Conservation (phyloP, 2,797 vertebrate genomes). For the Columba guinea region DNA sequence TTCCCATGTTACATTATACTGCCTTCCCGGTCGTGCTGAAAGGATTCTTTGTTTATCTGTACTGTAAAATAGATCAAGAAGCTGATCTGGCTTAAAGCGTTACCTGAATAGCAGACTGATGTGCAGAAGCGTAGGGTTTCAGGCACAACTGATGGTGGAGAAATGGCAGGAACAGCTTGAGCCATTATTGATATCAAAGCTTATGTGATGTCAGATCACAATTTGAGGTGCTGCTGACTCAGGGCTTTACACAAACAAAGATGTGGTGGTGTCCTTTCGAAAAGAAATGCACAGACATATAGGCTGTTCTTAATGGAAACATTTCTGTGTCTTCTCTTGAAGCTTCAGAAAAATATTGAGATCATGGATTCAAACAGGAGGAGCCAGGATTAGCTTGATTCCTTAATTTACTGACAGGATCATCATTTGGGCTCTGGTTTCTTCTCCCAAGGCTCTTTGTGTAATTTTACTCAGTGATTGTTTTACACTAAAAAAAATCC, state of each 20-base stretch:
- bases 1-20: not conserved
- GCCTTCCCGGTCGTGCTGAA: not conserved
- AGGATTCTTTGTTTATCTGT: not conserved
- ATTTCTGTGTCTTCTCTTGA: not conserved
- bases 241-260: constrained; percentile 28
- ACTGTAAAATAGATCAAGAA: not conserved
- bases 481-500: not conserved
- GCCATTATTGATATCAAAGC: constrained; percentile 18
- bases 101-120: constrained; percentile 6
- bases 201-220: constrained; percentile 16
- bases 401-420: not conserved
- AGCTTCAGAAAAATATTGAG: not conserved
- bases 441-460: not conserved
- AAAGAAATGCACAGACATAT: not conserved
- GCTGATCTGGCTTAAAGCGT: not conserved
- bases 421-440: not conserved
- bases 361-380: not conserved
- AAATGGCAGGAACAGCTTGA: constrained; percentile 6
- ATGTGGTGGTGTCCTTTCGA: constrained; percentile 29
- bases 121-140: not conserved
- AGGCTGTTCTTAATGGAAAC: not conserved
- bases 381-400: not conserved
- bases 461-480: not conserved
- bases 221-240: constrained; percentile 60
- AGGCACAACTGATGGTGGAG: not conserved